Evolutionary conservation across 2,888 invertebrate species (phyloP).

Genomic region (Mycalesis mineus): DNA sequence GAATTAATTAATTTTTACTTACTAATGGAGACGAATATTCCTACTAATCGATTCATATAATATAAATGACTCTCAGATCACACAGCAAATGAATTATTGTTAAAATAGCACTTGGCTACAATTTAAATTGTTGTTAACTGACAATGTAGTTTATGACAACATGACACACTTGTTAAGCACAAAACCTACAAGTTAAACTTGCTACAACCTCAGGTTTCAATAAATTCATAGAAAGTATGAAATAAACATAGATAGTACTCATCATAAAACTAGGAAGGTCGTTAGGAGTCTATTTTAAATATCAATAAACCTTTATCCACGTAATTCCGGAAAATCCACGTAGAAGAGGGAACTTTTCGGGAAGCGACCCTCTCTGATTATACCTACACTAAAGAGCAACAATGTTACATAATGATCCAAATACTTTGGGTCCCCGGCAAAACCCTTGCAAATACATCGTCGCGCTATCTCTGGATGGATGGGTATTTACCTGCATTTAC

Average conservation of each 20-base stretch:
- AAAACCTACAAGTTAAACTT: too few species aligned
- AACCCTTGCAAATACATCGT: neutral
- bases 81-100: too few species aligned
- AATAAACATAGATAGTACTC: neutral
- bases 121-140: too few species aligned
- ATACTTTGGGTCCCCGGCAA: slow-evolving; percentile 4
- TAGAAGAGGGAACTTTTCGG: neutral
- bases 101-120: too few species aligned
- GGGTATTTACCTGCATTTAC: neutral
- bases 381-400: slow-evolving; percentile 6
- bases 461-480: neutral
- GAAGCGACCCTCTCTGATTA: slow-evolving; percentile 5
- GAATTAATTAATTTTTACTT: too few species aligned
- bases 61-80: too few species aligned
- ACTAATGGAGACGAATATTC: too few species aligned
- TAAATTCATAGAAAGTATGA: neutral
- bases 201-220: too few species aligned
- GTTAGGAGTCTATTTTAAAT: neutral
- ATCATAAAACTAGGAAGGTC: neutral
- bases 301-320: slow-evolving; percentile 9
- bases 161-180: too few species aligned
- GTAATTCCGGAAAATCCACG: neutral
- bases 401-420: slow-evolving; percentile 9
- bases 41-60: too few species aligned
- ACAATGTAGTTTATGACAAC: too few species aligned